Evolutionary conservation across 1,140 invertebrate species (phyloP), one percentile per base, ranked within the genome.

Genomic region (Drosophila leontia): DNA sequence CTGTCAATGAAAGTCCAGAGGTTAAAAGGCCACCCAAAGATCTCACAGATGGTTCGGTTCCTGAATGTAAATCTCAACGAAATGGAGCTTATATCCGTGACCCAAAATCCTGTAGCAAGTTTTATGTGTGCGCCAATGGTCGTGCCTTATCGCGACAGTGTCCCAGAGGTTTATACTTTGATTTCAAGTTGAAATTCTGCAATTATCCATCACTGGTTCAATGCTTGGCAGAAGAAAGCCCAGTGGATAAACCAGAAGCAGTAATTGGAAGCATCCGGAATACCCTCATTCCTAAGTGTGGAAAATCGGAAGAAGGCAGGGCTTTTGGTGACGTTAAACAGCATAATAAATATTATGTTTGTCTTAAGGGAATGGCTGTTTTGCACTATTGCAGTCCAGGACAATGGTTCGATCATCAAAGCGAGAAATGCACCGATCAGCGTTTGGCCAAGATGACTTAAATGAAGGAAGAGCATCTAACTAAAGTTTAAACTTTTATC

Each of bases 71-170:
- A 2, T 42, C 19, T 0, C 11, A 19, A 8, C 29, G 29, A 34
- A 83, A 83, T 60, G 84, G 84, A 0, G 68, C 35, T 3, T 70
- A 80, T 53, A 6, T 87, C 1, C 50, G 58, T 15, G 68, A 82
- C 56, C 47, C 72, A 0, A 42, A n/a, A 0, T 87, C 83, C 3
- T 87, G 83, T 32, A 75, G 61, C 44, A 87, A 56, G 11, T 87
- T 87, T 44, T 87, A 70, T 50, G 59, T 83, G 2, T 87, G 83
- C 15, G 68, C 64, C 23, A 75, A 80, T 51, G 84, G 83, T 3
- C 47, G 26, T 5, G 34, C 84, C 8, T 53, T 87, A 41, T 4
- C 47, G 2, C 55, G 76, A 11, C 34, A 87, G 51, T 87, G 84
- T 50, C 84, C 84, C 0, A 45, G 35, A 17, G 80, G 84, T 12